Conservation (phyloP, 2,797 vertebrate species). For the Tadarida brasiliensis region DNA sequence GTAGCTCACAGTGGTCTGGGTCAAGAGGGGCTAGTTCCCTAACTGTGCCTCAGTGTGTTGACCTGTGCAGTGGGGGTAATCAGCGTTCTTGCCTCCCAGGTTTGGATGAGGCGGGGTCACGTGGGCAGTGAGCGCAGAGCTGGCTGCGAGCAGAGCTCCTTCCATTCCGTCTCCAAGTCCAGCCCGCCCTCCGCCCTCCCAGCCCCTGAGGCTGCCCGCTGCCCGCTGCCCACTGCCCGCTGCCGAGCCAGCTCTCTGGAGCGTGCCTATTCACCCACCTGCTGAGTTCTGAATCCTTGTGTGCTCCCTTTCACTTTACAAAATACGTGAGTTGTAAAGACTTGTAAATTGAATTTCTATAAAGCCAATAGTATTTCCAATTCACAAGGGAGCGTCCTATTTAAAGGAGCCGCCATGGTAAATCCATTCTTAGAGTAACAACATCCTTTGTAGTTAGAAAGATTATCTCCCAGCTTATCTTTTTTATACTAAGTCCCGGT, state of each 20-base stretch:
- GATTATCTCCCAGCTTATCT: background rate
- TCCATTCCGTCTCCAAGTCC: too few relatives aligned
- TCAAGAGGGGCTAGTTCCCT: background rate
- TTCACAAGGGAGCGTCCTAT: background rate
- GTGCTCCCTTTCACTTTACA: background rate
- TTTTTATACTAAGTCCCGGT: background rate
- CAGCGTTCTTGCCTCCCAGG: background rate
- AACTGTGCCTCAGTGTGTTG: background rate
- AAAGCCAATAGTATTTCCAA: background rate
- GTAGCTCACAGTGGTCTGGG: background rate
- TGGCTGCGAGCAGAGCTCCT: background rate
- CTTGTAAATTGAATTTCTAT: background rate
- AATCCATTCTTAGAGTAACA: background rate
- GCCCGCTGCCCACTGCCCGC: too few relatives aligned
- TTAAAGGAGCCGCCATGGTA: background rate
- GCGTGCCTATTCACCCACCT: background rate
- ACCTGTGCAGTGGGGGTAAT: background rate
- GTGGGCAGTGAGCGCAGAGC: rapidly evolving
- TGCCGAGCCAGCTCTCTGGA: background rate
- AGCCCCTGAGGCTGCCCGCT: background rate
- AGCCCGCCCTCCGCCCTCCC: background rate
- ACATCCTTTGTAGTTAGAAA: background rate
- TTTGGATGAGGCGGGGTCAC: rapidly evolving
- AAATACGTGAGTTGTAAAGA: background rate
- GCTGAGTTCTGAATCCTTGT: background rate